Percentiles rank a stretch among this genome's conserved stretches.
phyloP scores from a whole-genome alignment of 2,113 vertebrate species.

The Syrrhaptes paradoxus region DNA sequence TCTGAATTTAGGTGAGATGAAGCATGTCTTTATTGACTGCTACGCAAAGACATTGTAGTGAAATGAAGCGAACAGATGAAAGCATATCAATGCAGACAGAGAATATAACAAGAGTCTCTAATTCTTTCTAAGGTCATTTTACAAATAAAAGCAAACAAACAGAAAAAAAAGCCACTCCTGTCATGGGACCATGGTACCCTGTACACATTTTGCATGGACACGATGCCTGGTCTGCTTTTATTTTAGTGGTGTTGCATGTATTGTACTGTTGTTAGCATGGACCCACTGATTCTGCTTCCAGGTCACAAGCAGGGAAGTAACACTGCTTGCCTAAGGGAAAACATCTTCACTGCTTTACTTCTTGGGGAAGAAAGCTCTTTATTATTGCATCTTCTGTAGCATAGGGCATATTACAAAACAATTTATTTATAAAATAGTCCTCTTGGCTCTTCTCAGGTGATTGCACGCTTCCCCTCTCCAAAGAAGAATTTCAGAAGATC shows the following conservation, averaged over 20 bases:
- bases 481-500: background rate
- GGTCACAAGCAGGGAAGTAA: background rate
- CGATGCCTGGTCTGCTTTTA: background rate
- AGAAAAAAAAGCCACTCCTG: background rate
- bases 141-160: background rate
- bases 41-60: background rate
- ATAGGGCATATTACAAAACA: background rate
- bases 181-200: background rate
- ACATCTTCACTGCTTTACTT: background rate
- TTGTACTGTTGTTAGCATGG: background rate
- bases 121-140: background rate
- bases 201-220: background rate
- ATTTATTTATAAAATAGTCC: background rate
- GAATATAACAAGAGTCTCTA: background rate
- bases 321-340: background rate
- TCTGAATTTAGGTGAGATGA: constrained; percentile 23
- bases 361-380: background rate
- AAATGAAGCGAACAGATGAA: background rate
- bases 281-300: background rate
- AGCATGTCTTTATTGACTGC: constrained; percentile 19
- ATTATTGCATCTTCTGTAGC: background rate
- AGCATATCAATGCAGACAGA: background rate
- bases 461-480: background rate
- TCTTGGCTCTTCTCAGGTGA: background rate
- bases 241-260: background rate